Evolutionary conservation across 1,140 invertebrate species (phyloP), one percentile per base, ranked within the genome.

Genomic region (Dinoponera quadriceps): DNA sequence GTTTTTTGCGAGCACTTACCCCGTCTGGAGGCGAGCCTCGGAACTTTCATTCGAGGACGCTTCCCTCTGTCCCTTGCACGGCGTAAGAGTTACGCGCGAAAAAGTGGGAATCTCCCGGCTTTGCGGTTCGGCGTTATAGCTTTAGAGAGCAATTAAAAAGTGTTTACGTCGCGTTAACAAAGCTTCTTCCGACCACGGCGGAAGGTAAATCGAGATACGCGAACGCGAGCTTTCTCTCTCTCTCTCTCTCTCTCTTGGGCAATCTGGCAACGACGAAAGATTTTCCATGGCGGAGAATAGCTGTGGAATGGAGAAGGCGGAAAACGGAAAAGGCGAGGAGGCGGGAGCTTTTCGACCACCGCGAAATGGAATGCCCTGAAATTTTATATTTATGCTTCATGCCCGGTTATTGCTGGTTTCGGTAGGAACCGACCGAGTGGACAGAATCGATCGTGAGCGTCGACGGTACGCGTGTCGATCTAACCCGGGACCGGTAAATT

Each of bases 361-460:
- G 75, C 22, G 22, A 66, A 78, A 78, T 78, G 51, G 63, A 69
- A 78, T 69, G 75, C 33, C 33, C 65, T 59, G 63, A 78, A 78
- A 80, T 80, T 80, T 80, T 80, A 80, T 80, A 80, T 80, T 80
- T 80, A 80, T 80, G 65, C 66, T 22, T 29, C 62, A 38, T 68
- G 22, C 33, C 33, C 22, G 51, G 33, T 66, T 78, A 57, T 57
- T 57, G 33, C 63, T 54, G 65, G 63, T 78, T 78, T 78, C 51
- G 63, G 27, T 27, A 66, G 63, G 65, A 69, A 80, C 22, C 63
- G 75, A 80, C 51, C 33, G 65, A 80, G 38, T 71, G 65, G 65
- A 80, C 75, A 59, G 57, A 69, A 80, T 80, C 75, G 74, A 77
- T 77, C n/a, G 66, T 66, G 48, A 20, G 49, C 5, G 29, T 65